phyloP scores from a whole-genome alignment of 2,888 invertebrate genomes.

The Parnassius orleans region DNA sequence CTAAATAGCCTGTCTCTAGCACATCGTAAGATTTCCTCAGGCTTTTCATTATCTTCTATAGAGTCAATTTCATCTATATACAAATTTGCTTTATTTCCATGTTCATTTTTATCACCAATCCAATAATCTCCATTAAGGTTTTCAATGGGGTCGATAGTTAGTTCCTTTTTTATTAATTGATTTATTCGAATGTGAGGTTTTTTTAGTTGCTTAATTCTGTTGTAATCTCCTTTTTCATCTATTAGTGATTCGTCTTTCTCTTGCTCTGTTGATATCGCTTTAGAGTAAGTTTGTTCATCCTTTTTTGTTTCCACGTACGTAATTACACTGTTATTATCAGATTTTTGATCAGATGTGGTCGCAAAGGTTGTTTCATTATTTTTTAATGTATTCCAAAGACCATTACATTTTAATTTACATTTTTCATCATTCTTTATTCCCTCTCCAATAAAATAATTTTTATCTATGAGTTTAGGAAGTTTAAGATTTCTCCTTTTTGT shows the following conservation, averaged over 20 bases:
- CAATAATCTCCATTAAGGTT: slow-evolving; percentile 43
- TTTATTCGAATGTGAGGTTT: slow-evolving; percentile 36
- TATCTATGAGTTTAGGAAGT: slow-evolving; percentile 28
- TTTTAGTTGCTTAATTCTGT: slow-evolving; percentile 22
- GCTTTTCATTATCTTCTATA: slow-evolving; percentile 33
- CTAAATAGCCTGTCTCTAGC: slow-evolving; percentile 40
- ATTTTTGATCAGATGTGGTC: not conserved
- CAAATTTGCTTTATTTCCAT: slow-evolving; percentile 28
- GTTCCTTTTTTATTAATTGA: slow-evolving; percentile 25
- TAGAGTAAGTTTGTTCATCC: slow-evolving; percentile 8
- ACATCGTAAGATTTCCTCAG: slow-evolving; percentile 29
- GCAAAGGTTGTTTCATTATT: not conserved
- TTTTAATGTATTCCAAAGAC: too few relatives aligned
- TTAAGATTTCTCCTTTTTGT: slow-evolving; percentile 45
- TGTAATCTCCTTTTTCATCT: slow-evolving; percentile 32
- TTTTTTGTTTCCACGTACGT: slow-evolving; percentile 18
- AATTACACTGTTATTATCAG: not conserved
- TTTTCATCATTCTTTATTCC: slow-evolving; percentile 1
- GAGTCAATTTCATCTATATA: slow-evolving; percentile 31
- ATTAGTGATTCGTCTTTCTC: slow-evolving; percentile 26
- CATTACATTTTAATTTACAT: not conserved
- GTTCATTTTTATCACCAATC: slow-evolving; percentile 40
- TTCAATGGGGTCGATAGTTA: slow-evolving; percentile 43
- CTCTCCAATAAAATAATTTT: slow-evolving; percentile 23
- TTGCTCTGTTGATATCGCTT: slow-evolving; percentile 9